Conservation (phyloP, 2,888 invertebrate species). For the Lamellibrachia satsuma region DNA sequence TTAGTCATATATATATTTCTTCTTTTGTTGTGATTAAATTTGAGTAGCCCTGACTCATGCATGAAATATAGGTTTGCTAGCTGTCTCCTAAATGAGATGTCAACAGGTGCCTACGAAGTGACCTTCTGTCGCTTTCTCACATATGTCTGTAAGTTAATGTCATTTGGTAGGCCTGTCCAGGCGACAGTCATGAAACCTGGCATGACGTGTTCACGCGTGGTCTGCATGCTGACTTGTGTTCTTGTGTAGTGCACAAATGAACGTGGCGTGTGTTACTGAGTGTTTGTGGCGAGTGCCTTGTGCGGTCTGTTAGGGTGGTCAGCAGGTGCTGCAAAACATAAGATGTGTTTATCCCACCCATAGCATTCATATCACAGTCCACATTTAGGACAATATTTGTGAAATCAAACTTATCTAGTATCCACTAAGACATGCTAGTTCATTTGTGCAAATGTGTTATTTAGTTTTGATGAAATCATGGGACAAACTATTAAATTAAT, state of each 20-base stretch:
- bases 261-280: neutral
- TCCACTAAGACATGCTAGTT: too few species aligned
- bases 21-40: neutral
- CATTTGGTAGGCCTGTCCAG: neutral
- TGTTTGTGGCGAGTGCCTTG: neutral
- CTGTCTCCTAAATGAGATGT: neutral
- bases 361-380: neutral
- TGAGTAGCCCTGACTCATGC: neutral
- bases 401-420: too few species aligned
- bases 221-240: neutral
- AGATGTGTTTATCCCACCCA: neutral
- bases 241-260: neutral
- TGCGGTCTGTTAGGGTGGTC: neutral
- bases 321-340: neutral
- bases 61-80: neutral
- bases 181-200: neutral
- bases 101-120: neutral
- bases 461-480: too few species aligned
- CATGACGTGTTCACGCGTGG: neutral
- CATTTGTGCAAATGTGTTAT: too few species aligned
- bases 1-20: neutral
- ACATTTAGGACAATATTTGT: too few species aligned
- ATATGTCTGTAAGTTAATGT: neutral
- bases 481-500: too few species aligned
- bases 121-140: neutral